Evolutionary conservation across 2,797 vertebrate species (phyloP), one percentile per base, ranked within the genome.

Genomic region (Sebastes dallii): DNA sequence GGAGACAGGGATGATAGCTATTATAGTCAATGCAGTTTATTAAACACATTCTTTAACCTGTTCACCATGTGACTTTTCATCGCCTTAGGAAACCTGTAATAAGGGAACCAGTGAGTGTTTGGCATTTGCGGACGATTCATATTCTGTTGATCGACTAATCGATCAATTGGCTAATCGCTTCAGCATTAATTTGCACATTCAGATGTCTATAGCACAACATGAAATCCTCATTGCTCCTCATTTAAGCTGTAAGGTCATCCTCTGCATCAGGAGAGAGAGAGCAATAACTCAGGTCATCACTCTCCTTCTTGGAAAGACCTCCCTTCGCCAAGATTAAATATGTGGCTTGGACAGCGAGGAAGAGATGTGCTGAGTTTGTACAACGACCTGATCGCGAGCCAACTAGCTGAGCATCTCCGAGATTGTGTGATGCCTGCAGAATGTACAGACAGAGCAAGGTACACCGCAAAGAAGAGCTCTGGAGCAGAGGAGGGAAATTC

Each of bases 331-430:
- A 82, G 86, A 88, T 80, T 75, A 81, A 83, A 80, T 82, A 74
- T 77, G 77, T 22, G 80, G 58, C 64, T 86, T 79, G 75, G 84
- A 84, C 61, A 32, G 67, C 50, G 22, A 36, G 62, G 22, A 70
- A 50, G 72, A 83, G 89, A 90, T 83, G 78, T 82, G 80, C 79
- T 30, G 80, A 80, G 83, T 68, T 66, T 74, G 78, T 81, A 64
- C 36, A 82, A 74, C 64, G 60, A 50, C 69, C 50, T 20, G 52
- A 82, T 6, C 12, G 1, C 4, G 2, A 66, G 88, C 86, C 87
- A 92, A 81, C 25, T 65, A 68, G 32, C 62, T 0, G 69, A 70
- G 36, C 67, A 75, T 86, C 80, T 69, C 64, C 0, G 54, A 76
- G 74, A 78, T 77, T 59, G 74, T 83, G 72, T 27, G 86, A 89